A percentile compares a stretch with the other conserved stretches of the same genome.
Evolutionary conservation across 2,888 invertebrate species (phyloP).

Genomic region (Phyto melanocephala): DNA sequence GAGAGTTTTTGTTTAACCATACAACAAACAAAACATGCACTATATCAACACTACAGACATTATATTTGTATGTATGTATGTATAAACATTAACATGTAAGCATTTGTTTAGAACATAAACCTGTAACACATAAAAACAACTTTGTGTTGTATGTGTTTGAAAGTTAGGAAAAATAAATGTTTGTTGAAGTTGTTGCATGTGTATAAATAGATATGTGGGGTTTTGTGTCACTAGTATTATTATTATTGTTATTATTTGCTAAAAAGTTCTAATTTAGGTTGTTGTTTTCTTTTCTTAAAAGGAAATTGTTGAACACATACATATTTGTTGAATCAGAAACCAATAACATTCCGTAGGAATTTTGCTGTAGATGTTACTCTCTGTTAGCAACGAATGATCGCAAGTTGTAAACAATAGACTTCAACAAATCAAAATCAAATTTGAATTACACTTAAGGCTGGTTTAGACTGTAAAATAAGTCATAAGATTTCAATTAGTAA

Average conservation of each 20-base stretch:
- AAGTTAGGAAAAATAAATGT: conserved; percentile 8
- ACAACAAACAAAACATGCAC: conserved; percentile 5
- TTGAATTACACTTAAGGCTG: not conserved
- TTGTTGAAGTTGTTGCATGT: not conserved
- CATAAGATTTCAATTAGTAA: too few relatives aligned
- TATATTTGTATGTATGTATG: not conserved
- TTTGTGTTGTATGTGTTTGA: not conserved
- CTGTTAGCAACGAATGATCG: conserved; percentile 20
- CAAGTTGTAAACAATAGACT: conserved; percentile 23
- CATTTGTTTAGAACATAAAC: not conserved
- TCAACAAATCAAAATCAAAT: not conserved
- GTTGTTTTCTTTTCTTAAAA: not conserved
- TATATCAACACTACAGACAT: not conserved
- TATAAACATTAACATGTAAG: not conserved
- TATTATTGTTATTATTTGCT: too few relatives aligned
- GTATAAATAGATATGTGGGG: not conserved
- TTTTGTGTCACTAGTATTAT: conserved; percentile 4
- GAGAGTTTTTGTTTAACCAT: conserved; percentile 29
- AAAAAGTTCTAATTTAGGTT: not conserved
- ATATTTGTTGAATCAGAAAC: not conserved
- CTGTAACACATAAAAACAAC: not conserved
- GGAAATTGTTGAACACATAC: not conserved
- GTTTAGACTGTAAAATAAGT: too few relatives aligned
- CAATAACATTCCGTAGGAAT: too few relatives aligned
- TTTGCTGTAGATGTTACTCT: too few relatives aligned